These are phyloP conservation scores for Drosophila miranda DNA, from an alignment of 1,140 invertebrate species.

Conservation along the genomic window DNA sequence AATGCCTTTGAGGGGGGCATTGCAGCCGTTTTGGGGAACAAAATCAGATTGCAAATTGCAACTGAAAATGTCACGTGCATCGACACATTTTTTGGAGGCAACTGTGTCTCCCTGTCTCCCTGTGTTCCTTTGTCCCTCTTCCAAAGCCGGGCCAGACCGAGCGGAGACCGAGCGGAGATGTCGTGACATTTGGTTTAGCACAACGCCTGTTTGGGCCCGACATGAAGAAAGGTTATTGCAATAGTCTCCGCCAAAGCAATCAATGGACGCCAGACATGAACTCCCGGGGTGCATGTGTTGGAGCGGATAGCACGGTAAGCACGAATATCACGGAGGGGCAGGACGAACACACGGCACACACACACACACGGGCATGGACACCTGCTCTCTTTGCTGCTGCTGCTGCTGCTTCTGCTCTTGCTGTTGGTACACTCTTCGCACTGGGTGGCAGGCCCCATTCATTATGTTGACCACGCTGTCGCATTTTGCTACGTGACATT, in stretches of 20 bases:
- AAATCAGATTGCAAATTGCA: conserved; percentile 80
- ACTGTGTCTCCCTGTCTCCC: conserved; percentile 31
- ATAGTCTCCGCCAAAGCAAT: conserved; percentile 68
- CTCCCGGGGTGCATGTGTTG: conserved; percentile 60
- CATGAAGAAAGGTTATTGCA: conserved; percentile 74
- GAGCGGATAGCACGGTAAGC: conserved; percentile 45
- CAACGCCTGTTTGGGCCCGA: conserved; percentile 14
- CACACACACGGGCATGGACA: too few species aligned
- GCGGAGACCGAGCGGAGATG: conserved; percentile 36
- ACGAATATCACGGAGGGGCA: conserved; percentile 1
- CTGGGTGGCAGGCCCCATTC: conserved; percentile 62
- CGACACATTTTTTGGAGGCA: conserved; percentile 67
- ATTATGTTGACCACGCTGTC: conserved; percentile 80
- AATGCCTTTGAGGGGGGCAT: neutral
- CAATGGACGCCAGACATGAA: conserved; percentile 70
- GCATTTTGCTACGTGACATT: conserved; percentile 81
- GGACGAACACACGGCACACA: too few species aligned
- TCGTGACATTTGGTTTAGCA: conserved; percentile 70
- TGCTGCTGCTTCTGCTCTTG: conserved; percentile 18
- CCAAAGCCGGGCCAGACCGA: conserved; percentile 10
- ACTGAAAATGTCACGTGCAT: conserved; percentile 76
- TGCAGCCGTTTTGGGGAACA: conserved; percentile 26
- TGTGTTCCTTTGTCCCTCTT: conserved; percentile 9
- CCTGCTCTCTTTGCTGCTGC: conserved; percentile 45
- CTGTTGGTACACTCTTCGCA: neutral